Evolutionary conservation across 2,888 invertebrate genomes (phyloP).

Genomic region (Doris montereyensis): DNA sequence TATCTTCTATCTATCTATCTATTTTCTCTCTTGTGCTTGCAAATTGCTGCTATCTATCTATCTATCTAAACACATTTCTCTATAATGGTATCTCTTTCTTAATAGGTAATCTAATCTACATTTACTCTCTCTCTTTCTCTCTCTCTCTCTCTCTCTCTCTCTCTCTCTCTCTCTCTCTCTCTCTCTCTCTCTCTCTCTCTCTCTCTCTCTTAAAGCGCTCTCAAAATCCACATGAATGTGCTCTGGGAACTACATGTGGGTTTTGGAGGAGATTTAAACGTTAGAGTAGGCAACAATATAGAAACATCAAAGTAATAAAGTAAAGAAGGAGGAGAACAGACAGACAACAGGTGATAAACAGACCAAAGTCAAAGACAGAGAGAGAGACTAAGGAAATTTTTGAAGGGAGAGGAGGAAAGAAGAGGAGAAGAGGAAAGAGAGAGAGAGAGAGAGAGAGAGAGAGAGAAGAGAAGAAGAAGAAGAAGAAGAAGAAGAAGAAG

Average conservation of each 20-base stretch:
- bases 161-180: not conserved
- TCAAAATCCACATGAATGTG: not conserved
- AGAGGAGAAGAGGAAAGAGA: not conserved
- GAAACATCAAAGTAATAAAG: too few species aligned
- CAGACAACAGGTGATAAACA: not conserved
- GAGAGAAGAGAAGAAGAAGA: not conserved
- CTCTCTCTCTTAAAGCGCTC: too few species aligned
- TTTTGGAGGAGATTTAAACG: too few species aligned
- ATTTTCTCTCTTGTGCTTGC: too few species aligned
- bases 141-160: not conserved
- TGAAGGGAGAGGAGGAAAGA: not conserved
- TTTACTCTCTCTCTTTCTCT: not conserved
- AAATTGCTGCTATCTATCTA: too few species aligned
- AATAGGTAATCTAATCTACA: not conserved
- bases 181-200: constrained; percentile 36
- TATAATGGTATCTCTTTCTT: not conserved
- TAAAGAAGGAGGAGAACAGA: too few species aligned
- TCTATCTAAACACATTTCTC: not conserved
- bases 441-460: constrained; percentile 14
- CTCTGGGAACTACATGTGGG: too few species aligned
- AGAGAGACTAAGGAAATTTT: not conserved
- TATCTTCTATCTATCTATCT: too few species aligned
- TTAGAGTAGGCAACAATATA: too few species aligned
- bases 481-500: not conserved
- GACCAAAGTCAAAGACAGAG: too few species aligned